Evolutionary conservation across 1,140 invertebrate genomes (phyloP), one percentile per base, ranked within the genome.

Genomic region (Euura lappo): DNA sequence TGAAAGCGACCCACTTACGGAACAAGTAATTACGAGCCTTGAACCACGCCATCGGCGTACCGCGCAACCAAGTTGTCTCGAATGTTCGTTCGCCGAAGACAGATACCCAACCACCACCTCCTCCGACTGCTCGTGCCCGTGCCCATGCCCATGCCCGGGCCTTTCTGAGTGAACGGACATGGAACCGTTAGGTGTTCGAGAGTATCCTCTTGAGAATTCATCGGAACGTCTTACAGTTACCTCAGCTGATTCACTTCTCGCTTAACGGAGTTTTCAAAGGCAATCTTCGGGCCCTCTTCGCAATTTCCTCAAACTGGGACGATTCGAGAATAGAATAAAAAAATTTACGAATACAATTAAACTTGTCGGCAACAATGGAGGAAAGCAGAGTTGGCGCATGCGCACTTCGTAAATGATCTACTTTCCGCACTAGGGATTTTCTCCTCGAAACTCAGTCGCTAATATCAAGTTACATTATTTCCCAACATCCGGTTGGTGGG

Each of bases 161-260:
- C 51, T 60, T n/a, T n/a, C 5, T 8, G 3, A 60, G 13, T n/a
- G 51, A 60, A 60, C 51, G 51, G 51, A 60, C 51, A 6, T 60
- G 51, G 51, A 60, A 60, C 51, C 51, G 51, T 60, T 60, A 60
- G 51, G 3, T 1, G 51, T 60, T 60, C 51, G 51, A 60, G 51
- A 60, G 10, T 11, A 60, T 60, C 51, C 51, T 60, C 51, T 6
- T 60, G 51, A 60, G 51, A n/a, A 60, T 60, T 60, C 51, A 6
- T 60, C 51, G 51, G 51, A 60, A 60, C 51, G 51, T 60, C 51
- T 60, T 60, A 60, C 51, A 60, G 51, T 60, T 60, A 60, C 51
- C 51, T 60, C 51, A 60, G 51, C 51, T 6, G 51, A 60, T 60
- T 60, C 51, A 60, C 51, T 60, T n/a, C 51, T 60, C 51, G 51